A percentile compares a stretch with the other conserved stretches of the same genome.
Conservation (phyloP, 2,797 vertebrate species). For the Hapalemur alaotrensis region DNA sequence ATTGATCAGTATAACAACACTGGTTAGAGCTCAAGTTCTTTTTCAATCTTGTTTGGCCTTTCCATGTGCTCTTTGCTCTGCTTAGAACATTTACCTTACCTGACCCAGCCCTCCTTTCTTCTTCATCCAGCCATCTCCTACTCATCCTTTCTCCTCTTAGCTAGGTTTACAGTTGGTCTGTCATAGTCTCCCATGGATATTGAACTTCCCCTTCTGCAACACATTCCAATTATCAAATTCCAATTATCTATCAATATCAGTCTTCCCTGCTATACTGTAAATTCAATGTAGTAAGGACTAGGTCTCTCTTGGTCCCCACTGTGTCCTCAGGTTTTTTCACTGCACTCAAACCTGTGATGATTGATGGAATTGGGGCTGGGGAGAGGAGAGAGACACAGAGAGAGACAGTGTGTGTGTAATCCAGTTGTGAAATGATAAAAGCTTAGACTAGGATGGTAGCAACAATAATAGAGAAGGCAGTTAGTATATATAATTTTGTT, state of each 20-base stretch:
- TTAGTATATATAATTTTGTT: conserved; percentile 56
- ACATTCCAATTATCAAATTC: background rate
- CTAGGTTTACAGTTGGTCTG: background rate
- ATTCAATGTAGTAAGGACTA: background rate
- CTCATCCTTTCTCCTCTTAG: background rate
- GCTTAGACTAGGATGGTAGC: background rate
- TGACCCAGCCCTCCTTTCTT: background rate
- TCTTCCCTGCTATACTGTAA: background rate
- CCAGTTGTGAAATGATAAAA: background rate
- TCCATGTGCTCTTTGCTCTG: background rate
- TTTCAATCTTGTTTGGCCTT: background rate
- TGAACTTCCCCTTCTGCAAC: background rate
- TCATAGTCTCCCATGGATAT: background rate
- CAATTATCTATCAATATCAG: background rate
- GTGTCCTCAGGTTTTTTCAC: background rate
- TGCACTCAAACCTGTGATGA: background rate
- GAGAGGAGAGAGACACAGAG: background rate
- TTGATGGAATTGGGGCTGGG: background rate
- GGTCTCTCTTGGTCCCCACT: background rate
- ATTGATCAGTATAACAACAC: background rate
- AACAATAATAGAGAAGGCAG: conserved; percentile 25
- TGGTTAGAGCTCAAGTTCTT: background rate
- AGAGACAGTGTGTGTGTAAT: background rate
- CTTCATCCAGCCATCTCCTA: background rate
- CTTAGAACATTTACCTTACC: background rate